Conservation (phyloP, 2,888 invertebrate species). For the Melangyna quadrimaculata region DNA sequence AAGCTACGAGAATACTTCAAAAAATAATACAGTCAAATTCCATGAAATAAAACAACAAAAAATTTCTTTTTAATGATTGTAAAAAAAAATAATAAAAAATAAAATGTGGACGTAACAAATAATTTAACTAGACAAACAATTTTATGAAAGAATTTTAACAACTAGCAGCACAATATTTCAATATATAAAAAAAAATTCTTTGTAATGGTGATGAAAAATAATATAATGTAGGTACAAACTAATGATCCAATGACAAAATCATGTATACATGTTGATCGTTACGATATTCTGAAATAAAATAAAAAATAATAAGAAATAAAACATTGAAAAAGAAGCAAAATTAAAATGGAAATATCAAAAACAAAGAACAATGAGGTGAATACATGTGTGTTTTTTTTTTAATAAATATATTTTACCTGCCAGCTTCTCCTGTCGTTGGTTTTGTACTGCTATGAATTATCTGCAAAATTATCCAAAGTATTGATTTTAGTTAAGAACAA, state of each 20-base stretch:
- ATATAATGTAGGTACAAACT: conserved; percentile 39
- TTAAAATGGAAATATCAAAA: conserved; percentile 18
- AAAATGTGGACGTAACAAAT: conserved; percentile 57
- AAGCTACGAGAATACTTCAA: too few species aligned
- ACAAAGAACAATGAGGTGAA: conserved; percentile 22
- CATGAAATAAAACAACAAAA: background rate
- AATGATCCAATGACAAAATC: conserved; percentile 57
- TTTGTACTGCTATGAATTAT: conserved; percentile 85
- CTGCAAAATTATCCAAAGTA: conserved; percentile 80
- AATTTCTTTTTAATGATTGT: conserved; percentile 43
- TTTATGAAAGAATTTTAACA: conserved; percentile 32
- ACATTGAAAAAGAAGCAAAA: conserved; percentile 40
- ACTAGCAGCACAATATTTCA: conserved; percentile 48
- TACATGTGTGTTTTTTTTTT: conserved; percentile 7
- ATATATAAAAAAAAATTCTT: conserved; percentile 19
- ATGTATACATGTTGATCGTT: conserved; percentile 65
- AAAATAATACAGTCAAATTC: background rate
- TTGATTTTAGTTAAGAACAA: background rate
- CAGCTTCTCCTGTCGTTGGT: conserved; percentile 82
- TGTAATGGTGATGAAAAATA: conserved; percentile 42
- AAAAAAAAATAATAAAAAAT: conserved; percentile 31
- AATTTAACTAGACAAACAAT: conserved; percentile 59
- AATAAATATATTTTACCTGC: conserved; percentile 81
- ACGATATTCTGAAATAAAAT: conserved; percentile 76
- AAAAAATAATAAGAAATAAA: conserved; percentile 64